Evolutionary conservation across 2,113 vertebrate genomes (phyloP), one percentile per base, ranked within the genome.

Genomic region (Zapornia atra): DNA sequence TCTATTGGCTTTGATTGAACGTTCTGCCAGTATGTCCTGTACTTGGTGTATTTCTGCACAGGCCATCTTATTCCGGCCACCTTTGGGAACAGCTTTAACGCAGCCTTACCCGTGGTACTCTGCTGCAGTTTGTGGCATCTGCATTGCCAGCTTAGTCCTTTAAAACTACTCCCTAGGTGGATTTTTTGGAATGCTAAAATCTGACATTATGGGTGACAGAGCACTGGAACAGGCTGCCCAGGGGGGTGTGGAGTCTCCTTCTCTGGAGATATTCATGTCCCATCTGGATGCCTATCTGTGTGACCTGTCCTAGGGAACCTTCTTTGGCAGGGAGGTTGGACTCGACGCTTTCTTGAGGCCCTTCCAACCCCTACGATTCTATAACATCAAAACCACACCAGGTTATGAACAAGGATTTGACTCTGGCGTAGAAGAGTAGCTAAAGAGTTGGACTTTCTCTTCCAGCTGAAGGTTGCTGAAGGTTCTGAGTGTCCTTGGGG

Each of bases 1-100:
- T 56, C n/a, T 83, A n/a, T 0, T 36, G 93, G 86, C 91, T 54
- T 93, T 78, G 94, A 91, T 72, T 92, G 93, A 93, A 94, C 12
- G 76, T 83, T 96, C 95, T 90, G 28, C 72, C 68, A 6, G 16
- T 25, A 7, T 3, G 29, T 86, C 56, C 44, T 44, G 0, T 38
- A 5, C 68, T 64, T 24, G 28, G 36, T 51, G 51, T 61, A 9
- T 57, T 69, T 80, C 19, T 59, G 59, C 71, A 33, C 50, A 48
- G 48, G 21, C 38, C 34, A 28, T 46, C 82, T 92, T 56, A 9
- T 51, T 89, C 66, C 60, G 60, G 85, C 71, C 60, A 14, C 66
- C 26, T 56, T 51, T 78, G 82, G 69, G 73, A 93, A 53, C 60
- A 48, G 38, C 63, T 86, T 73, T 73, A 66, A 31, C 29, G 6